Conservation (phyloP, 1,140 invertebrate genomes). For the Stenopsyche tienmushanensis region DNA sequence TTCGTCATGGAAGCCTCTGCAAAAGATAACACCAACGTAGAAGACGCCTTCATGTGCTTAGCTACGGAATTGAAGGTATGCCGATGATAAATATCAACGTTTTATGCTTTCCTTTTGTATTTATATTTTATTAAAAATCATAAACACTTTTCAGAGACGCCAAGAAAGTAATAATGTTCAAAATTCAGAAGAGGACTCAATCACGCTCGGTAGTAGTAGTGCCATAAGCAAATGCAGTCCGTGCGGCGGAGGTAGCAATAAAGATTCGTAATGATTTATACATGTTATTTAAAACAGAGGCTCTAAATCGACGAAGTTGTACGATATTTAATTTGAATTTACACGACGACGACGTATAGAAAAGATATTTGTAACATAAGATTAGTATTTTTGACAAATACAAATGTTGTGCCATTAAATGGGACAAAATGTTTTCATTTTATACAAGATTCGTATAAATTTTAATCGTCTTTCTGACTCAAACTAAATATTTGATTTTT, state of each 20-base stretch:
- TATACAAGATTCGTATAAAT: too few relatives aligned
- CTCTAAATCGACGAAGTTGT: not conserved
- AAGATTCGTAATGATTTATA: not conserved
- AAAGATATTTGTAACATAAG: too few relatives aligned
- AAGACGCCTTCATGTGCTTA: slow-evolving; percentile 85
- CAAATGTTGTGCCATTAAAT: too few relatives aligned
- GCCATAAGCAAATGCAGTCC: slow-evolving; percentile 46
- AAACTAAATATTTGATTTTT: too few relatives aligned
- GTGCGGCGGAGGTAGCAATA: slow-evolving; percentile 32
- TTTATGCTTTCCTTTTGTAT: not conserved
- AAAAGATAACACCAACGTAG: slow-evolving; percentile 91
- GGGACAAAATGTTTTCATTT: too few relatives aligned
- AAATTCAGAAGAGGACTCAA: slow-evolving; percentile 58
- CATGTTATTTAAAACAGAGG: not conserved
- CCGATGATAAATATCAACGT: not conserved
- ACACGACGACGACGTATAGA: too few relatives aligned
- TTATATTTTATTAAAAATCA: not conserved
- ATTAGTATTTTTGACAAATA: too few relatives aligned
- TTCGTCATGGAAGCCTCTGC: slow-evolving; percentile 89
- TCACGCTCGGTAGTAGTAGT: slow-evolving; percentile 58
- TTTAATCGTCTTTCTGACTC: too few relatives aligned
- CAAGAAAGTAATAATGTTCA: slow-evolving; percentile 65
- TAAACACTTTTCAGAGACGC: slow-evolving; percentile 57
- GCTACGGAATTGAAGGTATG: slow-evolving; percentile 83
- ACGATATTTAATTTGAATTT: too few relatives aligned